Percentiles rank a stretch among this genome's conserved stretches.
Conservation (phyloP, 1,140 invertebrate species). For the Meloidogyne chitwoodi region DNA sequence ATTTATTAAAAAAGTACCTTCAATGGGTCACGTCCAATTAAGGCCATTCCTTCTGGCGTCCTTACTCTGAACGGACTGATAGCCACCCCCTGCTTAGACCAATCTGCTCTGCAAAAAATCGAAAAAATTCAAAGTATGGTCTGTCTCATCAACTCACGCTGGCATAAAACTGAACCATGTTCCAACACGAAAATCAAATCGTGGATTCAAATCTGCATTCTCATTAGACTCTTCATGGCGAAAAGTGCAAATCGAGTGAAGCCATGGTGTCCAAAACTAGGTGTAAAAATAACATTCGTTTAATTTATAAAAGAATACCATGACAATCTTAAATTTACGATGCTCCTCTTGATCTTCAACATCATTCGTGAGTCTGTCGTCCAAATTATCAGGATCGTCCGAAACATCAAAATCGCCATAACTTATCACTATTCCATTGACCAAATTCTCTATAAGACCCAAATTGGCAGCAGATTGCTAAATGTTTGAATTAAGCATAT, state of each 20-base stretch:
- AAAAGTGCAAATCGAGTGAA: background rate
- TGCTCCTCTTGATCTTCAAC: background rate
- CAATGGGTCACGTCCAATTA: background rate
- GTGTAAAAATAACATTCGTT: too few relatives aligned
- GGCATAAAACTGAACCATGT: conserved; percentile 7
- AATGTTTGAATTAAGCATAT: background rate
- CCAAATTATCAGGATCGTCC: background rate
- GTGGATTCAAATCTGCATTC: background rate
- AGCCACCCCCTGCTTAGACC: background rate
- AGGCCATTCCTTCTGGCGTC: background rate
- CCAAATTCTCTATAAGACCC: background rate
- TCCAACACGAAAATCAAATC: background rate
- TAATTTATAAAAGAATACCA: background rate
- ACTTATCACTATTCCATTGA: background rate
- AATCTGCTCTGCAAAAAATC: background rate
- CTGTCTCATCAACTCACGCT: conserved; percentile 4
- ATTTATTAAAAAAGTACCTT: background rate
- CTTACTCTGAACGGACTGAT: background rate
- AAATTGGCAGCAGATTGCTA: background rate
- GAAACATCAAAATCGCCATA: background rate
- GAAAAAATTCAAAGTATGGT: background rate
- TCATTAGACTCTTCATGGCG: background rate
- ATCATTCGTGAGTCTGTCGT: background rate
- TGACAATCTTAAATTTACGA: background rate
- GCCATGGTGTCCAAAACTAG: background rate